These are phyloP conservation scores for Thymelicus sylvestris DNA, from an alignment of 2,888 invertebrate species.

Conservation along the genomic window DNA sequence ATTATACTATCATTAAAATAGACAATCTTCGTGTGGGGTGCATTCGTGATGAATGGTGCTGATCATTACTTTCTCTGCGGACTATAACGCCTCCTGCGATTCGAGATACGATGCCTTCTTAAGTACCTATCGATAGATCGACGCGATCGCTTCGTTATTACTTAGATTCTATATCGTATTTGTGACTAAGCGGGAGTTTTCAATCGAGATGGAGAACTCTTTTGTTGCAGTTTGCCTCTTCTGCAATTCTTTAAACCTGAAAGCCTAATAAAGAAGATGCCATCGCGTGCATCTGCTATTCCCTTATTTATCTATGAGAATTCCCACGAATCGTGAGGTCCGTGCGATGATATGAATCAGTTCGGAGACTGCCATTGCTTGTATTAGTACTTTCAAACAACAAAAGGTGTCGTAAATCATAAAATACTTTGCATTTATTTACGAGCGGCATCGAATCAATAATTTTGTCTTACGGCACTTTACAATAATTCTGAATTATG, in stretches of 20 bases:
- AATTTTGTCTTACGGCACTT: constrained; percentile 25
- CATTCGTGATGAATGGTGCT: constrained; percentile 65
- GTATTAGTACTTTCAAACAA: constrained; percentile 37
- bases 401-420: constrained; percentile 39
- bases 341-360: constrained; percentile 59
- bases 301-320: constrained; percentile 63
- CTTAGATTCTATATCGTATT: constrained; percentile 44
- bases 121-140: constrained; percentile 53
- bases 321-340: constrained; percentile 69
- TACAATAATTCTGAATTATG: constrained; percentile 33
- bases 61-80: constrained; percentile 69
- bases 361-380: constrained; percentile 39
- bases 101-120: constrained; percentile 60
- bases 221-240: constrained; percentile 34
- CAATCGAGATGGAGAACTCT: constrained; percentile 15
- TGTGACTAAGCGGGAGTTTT: constrained; percentile 39
- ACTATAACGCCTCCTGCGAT: constrained; percentile 69
- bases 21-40: constrained; percentile 70
- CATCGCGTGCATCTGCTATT: constrained; percentile 62
- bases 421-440: constrained; percentile 37
- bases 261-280: constrained; percentile 70
- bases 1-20: constrained; percentile 43
- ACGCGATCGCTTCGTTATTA: constrained; percentile 48
- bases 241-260: constrained; percentile 43
- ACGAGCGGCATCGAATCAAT: constrained; percentile 35